Percentiles rank a stretch among this genome's conserved stretches.
These are phyloP conservation scores for Steromphala cineraria DNA, from an alignment of 2,888 invertebrate genomes.

Conservation along the genomic window DNA sequence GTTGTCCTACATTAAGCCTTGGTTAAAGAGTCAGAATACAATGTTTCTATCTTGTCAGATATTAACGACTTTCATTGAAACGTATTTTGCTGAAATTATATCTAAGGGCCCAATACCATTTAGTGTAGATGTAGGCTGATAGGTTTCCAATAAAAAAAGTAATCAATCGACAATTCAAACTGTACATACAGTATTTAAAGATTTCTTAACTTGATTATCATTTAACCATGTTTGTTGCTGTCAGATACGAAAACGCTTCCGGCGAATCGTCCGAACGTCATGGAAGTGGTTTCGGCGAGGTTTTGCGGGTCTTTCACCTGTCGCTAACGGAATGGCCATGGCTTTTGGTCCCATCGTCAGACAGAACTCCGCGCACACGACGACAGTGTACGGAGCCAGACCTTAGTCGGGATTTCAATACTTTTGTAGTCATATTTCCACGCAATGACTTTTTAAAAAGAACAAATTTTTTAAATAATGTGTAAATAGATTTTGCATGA, in stretches of 20 bases:
- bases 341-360: not conserved
- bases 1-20: too few relatives aligned
- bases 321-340: not conserved
- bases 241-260: constrained; percentile 51
- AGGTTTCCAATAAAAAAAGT: too few relatives aligned
- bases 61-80: too few relatives aligned
- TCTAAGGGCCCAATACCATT: too few relatives aligned
- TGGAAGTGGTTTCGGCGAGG: constrained; percentile 60
- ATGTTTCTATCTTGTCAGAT: too few relatives aligned
- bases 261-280: constrained; percentile 42
- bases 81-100: too few relatives aligned
- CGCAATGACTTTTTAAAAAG: too few relatives aligned
- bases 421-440: not conserved
- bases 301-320: constrained; percentile 41
- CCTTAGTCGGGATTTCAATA: not conserved
- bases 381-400: not conserved
- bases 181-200: too few relatives aligned
- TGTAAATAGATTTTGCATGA: not conserved
- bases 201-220: too few relatives aligned
- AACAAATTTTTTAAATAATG: not conserved
- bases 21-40: too few relatives aligned
- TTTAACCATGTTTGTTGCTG: not conserved
- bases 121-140: too few relatives aligned
- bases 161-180: too few relatives aligned
- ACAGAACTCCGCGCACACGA: not conserved